A percentile compares a stretch with the other conserved stretches of the same genome.
These are phyloP conservation scores for Caprella mutica DNA, from an alignment of 2,888 invertebrate genomes.

Conservation along the genomic window DNA sequence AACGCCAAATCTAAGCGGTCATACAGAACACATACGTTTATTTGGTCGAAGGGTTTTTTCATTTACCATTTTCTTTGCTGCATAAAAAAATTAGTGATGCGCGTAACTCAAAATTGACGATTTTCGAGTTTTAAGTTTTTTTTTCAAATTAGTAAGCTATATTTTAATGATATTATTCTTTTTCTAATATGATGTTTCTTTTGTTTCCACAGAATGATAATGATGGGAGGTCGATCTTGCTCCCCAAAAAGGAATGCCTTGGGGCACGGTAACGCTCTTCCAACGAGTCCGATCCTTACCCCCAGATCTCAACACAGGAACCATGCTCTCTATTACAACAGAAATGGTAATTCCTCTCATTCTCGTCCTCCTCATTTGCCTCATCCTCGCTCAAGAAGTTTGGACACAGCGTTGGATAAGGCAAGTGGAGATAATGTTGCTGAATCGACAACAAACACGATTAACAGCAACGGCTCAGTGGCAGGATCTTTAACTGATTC, in stretches of 20 bases:
- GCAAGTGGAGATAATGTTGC: conserved; percentile 8
- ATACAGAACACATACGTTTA: no score
- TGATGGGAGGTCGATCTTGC: conserved; percentile 28
- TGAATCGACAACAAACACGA: not conserved
- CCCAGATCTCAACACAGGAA: not conserved
- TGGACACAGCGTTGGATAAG: conserved; percentile 31
- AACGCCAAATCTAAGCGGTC: no score
- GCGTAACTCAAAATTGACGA: no score
- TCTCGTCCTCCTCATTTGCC: conserved; percentile 10
- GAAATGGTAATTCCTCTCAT: not conserved
- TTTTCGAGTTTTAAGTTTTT: no score
- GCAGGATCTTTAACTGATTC: conserved; percentile 3
- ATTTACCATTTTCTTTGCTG: no score
- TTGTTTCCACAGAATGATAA: conserved; percentile 19
- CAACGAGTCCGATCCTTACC: conserved; percentile 5
- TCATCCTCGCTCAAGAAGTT: conserved; percentile 30
- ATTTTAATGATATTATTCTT: no score
- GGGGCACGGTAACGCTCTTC: not conserved
- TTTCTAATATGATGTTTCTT: no score
- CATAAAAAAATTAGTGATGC: no score
- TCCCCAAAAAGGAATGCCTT: conserved; percentile 24
- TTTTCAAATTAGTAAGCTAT: no score
- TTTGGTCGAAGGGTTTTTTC: no score
- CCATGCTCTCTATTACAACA: not conserved
- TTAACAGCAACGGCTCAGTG: not conserved